Percentiles rank a stretch among this genome's conserved stretches.
These are phyloP conservation scores for Cactoblastis cactorum DNA, from an alignment of 2,888 invertebrate genomes.

Conservation along the genomic window DNA sequence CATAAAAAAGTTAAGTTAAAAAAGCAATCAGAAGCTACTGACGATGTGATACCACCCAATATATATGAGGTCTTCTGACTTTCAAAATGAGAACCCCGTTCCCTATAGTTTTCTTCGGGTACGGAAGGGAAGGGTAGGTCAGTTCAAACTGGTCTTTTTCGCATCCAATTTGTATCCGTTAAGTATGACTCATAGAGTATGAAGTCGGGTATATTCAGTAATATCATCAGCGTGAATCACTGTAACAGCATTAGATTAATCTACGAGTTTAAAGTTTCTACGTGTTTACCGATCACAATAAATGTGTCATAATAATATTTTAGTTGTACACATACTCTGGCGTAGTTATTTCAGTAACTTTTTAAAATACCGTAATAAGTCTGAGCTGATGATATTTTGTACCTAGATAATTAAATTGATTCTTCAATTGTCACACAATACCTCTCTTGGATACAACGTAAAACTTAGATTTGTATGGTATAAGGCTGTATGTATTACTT, in stretches of 20 bases:
- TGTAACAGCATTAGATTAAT: constrained; percentile 15
- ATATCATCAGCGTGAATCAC: constrained; percentile 36
- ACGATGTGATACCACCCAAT: constrained; percentile 25
- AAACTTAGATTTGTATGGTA: no score
- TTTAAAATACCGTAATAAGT: no score
- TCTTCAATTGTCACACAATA: no score
- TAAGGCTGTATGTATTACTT: no score
- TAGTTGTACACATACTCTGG: no score
- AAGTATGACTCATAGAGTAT: constrained; percentile 48
- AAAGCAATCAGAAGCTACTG: constrained; percentile 23
- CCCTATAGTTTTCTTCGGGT: neutral
- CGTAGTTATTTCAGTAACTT: no score
- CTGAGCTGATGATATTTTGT: no score
- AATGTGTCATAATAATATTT: neutral
- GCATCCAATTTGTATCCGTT: constrained; percentile 49
- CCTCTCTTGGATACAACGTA: no score
- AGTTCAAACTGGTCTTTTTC: constrained; percentile 37
- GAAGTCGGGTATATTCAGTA: constrained; percentile 30
- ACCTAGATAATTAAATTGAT: no score
- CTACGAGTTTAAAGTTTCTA: constrained; percentile 13
- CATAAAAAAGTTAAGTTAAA: constrained; percentile 15
- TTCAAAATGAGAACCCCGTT: neutral
- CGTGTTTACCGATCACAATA: neutral
- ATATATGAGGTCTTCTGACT: neutral
- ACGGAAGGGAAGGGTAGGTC: constrained; percentile 29